Evolutionary conservation across 2,888 invertebrate genomes (phyloP), one percentile per base, ranked within the genome.

Genomic region (Julus scandinavius): DNA sequence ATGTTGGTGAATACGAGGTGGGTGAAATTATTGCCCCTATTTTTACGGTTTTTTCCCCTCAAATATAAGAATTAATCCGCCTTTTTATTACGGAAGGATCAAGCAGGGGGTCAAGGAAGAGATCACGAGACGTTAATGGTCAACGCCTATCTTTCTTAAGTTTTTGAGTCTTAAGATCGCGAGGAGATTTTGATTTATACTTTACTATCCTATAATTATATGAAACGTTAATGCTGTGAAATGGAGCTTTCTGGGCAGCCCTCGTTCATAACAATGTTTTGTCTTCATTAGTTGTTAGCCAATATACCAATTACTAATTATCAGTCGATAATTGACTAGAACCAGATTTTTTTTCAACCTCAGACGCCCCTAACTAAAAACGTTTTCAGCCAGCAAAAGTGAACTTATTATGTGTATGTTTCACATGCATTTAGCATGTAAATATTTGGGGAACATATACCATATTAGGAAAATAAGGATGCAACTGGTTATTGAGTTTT

Each of bases 11-110:
- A 38, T 80, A 38, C 13, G 15, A 13, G 15, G 6, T 45, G 7
- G 54, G 54, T 54, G 54, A 54, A 54, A 54, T 54, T 54, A 80
- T 38, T 80, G 80, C 80, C 80, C 80, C 38, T 80, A 80, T 80
- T 80, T 80, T 80, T 38, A 38, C 80, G 3, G 13, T 80, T 38
- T 80, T 80, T 72, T 29, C 29, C 6, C 17, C 17, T 7, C 45
- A 72, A 29, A 29, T 72, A 29, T 11, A 29, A 29, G 11, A 29
- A 72, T 72, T 72, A 72, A 72, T 72, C 11, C 29, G 72, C 72
- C 72, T 72, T 9, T 45, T n/a, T 29, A 72, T 72, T 80, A 80
- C 80, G 29, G 80, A 80, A 15, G 29, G 72, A 29, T 72, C 72
- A 72, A 29, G 9, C n/a, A 11, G 72, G 72, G 29, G 72, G 72